phyloP scores from a whole-genome alignment of 2,888 invertebrate genomes.

The Lithosia quadra region DNA sequence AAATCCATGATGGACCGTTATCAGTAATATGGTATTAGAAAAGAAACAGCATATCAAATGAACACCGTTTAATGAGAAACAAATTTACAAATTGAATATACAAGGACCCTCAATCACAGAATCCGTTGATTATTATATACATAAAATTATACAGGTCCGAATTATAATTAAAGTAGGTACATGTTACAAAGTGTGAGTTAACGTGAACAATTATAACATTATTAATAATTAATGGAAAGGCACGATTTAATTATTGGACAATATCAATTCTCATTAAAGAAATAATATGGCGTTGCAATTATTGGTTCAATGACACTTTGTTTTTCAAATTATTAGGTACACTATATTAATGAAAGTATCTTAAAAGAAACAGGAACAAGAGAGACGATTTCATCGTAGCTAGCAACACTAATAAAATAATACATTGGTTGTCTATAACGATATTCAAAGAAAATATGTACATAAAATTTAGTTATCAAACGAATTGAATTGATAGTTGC shows the following conservation, averaged over 20 bases:
- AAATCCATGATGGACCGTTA: not conserved
- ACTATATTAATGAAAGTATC: constrained; percentile 21
- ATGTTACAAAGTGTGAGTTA: constrained; percentile 52
- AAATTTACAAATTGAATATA: constrained; percentile 78
- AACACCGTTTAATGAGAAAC: constrained; percentile 75
- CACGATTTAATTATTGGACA: constrained; percentile 57
- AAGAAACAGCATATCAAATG: constrained; percentile 49
- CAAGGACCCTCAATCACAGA: constrained; percentile 47
- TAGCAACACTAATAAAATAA: constrained; percentile 42
- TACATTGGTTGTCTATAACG: constrained; percentile 33
- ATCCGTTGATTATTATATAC: constrained; percentile 62
- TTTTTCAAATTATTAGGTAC: constrained; percentile 26
- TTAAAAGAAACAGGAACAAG: constrained; percentile 29
- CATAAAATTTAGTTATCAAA: not conserved
- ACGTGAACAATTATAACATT: constrained; percentile 55
- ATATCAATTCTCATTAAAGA: constrained; percentile 36
- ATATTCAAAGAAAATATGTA: constrained; percentile 12
- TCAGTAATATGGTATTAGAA: constrained; percentile 1
- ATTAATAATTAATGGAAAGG: constrained; percentile 64
- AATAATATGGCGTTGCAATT: constrained; percentile 32
- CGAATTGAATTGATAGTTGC: not conserved
- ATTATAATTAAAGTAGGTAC: constrained; percentile 43
- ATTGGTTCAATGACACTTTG: constrained; percentile 27
- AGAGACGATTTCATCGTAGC: constrained; percentile 26
- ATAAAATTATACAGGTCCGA: constrained; percentile 56